Base-by-base conservation (phyloP, 2,888 invertebrate genomes). In the Archips crataeganus region DNA sequence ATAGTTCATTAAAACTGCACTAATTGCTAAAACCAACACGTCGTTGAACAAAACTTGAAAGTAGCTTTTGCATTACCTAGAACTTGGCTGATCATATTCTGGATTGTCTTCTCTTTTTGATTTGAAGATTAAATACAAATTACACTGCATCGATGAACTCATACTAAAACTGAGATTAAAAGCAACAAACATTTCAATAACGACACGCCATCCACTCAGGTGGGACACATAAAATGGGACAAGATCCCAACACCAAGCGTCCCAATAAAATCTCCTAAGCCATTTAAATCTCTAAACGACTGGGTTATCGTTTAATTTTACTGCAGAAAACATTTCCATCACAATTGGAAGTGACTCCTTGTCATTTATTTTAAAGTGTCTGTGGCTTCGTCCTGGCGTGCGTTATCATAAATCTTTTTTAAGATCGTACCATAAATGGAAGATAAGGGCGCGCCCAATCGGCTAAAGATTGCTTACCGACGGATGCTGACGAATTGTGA, bases 341-440 rank as follows among this genome's bases (percentile, higher is more conserved):
- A 94, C 94, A 94, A 94, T 93, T 92, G 91, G 92, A 91, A 89
- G 91, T 90, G 89, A 94, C 94, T 94, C 82, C 94, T 94, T 93
- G 94, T 94, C 94, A 93, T 93, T 94, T 93, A 93, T 94, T 93
- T 93, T 91, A 91, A 93, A 92, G 89, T 92, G 92, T 93, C 90
- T 89, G 92, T 89, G 91, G 87, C 88, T 84, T 85, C 87, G 86
- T 85, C 86, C 88, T 87, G 89, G 82, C 92, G 93, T 94, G 94
- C 87, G 93, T 94, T 94, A 94, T 94, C 94, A 93, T 94, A 94
- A 94, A 94, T 94, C 94, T 94, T 92, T 88, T 92, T 94, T 93
- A 93, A 94, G 94, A 93, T 94, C 91, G 88, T 81, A 87, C 91
- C 92, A 93, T 94, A 94, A 94, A 94, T 84, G 83, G 73, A 83